Conservation (phyloP, 2,888 invertebrate genomes). For the Macrosiphum euphorbiae region DNA sequence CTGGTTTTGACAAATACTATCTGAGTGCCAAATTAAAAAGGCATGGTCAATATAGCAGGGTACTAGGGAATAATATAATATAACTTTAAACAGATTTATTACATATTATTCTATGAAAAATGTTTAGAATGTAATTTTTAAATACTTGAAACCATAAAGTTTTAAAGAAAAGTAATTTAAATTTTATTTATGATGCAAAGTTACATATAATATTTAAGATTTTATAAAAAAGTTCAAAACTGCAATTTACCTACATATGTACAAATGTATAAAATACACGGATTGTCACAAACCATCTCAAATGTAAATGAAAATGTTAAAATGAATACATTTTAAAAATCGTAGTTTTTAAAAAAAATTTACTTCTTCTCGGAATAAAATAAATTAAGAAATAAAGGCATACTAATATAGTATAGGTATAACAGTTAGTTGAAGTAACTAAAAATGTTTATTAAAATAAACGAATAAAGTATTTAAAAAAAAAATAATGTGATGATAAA, state of each 20-base stretch:
- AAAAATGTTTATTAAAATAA: neutral
- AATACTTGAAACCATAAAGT: neutral
- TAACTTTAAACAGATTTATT: neutral
- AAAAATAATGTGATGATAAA: neutral
- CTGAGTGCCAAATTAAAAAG: no score
- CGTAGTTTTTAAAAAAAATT: no score
- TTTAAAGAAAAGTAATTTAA: neutral
- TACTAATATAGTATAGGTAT: neutral
- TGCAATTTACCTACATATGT: neutral
- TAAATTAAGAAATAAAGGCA: neutral
- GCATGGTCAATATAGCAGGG: no score
- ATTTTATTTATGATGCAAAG: neutral
- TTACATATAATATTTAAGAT: neutral
- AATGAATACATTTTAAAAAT: no score
- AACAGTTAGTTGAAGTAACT: neutral
- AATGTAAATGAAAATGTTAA: no score
- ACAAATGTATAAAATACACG: neutral
- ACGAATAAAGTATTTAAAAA: neutral
- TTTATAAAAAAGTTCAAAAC: neutral
- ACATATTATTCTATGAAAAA: neutral
- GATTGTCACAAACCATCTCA: neutral
- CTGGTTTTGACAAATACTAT: no score
- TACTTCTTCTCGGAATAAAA: no score
- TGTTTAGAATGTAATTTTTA: neutral
- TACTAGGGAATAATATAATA: no score